Base-by-base conservation (phyloP, 2,888 invertebrate genomes). In the Sympetrum striolatum region DNA sequence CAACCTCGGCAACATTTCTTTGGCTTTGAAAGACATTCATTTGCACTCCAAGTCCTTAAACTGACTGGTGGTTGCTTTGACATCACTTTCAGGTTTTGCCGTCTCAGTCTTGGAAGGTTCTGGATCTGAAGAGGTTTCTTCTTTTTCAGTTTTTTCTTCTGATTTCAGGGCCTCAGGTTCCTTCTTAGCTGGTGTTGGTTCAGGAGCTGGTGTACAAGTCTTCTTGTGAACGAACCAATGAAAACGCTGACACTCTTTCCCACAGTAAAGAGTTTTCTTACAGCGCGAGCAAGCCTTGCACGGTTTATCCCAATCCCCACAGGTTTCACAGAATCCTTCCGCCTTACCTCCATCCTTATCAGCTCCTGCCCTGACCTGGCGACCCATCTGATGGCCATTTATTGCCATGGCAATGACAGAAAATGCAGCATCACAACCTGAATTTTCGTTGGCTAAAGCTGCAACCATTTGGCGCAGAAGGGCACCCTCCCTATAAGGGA, bases 281-380 rank as follows among this genome's bases (percentile, higher is more conserved):
- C 99, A 99, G 93, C 98, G 98, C 15, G 98, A 97, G 94, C 99
- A 99, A 93, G 98, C 98, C 93, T 98, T 99, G 12, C 96, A 96
- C 0, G 98, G 98, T 92, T 97, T 97, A 92, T 98, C 97, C 82
- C 82, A 82, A 92, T 98, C 97, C 0, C 97, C 97, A 93, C 98
- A 99, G 0, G 98, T 97, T 18, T 82, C 82, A 31, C 82, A 82
- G 1, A 82, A 10, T 18, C 35, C 82, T 35, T 82, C 82, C 10
- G 31, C 73, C 35, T 53, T 53, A 4, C 35, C 58, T 18, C 82
- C 58, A 14, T 15, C 58, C 22, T 48, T 48, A 8, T 48, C 81
- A 2, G 25, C 48, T 25, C 81, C 81, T 44, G 81, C 14, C 35
- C 90, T 92, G 98, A 97, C 92, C 96, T 96, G 91, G 96, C 96